A percentile compares a stretch with the other conserved stretches of the same genome.
Conservation (phyloP, 2,113 vertebrate genomes). For the Eupsittula cactorum region DNA sequence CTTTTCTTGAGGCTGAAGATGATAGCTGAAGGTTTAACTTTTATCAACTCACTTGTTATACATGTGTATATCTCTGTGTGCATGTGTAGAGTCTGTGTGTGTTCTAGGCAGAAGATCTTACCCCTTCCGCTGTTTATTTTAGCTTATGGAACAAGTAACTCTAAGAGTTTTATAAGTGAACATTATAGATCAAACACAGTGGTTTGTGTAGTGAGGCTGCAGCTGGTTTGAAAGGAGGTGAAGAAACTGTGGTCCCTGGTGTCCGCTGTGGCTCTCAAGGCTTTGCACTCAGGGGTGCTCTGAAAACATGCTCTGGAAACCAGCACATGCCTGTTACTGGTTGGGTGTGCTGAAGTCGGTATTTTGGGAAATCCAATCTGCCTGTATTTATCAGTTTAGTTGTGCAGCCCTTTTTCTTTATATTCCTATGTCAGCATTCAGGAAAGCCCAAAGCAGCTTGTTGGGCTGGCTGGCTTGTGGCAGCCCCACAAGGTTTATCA, state of each 20-base stretch:
- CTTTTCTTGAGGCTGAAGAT: not conserved
- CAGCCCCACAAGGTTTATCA: accelerated
- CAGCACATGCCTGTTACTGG: accelerated
- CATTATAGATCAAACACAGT: not conserved
- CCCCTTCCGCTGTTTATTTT: not conserved
- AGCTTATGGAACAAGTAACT: not conserved
- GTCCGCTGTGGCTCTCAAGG: not conserved
- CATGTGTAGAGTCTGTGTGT: not conserved
- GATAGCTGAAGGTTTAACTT: not conserved
- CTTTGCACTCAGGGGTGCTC: not conserved
- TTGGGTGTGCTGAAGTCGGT: not conserved
- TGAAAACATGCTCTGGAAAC: not conserved
- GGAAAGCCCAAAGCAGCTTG: not conserved
- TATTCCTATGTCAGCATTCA: not conserved
- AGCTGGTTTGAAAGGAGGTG: not conserved
- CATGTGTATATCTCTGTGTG: not conserved
- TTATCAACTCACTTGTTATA: not conserved
- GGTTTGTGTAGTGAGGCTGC: not conserved
- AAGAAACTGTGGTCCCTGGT: not conserved
- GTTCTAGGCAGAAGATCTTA: not conserved
- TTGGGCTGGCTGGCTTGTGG: not conserved
- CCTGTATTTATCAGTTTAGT: not conserved
- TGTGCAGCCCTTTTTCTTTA: not conserved
- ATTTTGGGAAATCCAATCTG: not conserved
- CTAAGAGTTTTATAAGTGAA: not conserved